Evolutionary conservation across 1,140 invertebrate species (phyloP).

Genomic region (Leptinotarsa texana): DNA sequence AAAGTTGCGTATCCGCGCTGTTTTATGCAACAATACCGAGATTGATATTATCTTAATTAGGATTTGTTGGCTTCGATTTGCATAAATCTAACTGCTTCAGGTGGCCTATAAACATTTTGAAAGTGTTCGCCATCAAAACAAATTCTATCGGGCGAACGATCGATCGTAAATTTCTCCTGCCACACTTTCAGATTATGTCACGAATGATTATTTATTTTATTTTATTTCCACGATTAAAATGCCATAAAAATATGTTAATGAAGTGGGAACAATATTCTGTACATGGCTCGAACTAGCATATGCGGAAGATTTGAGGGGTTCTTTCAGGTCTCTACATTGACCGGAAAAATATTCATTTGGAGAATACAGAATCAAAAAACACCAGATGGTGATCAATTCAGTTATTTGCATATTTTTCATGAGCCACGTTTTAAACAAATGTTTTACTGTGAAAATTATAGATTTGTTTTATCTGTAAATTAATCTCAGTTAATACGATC

Average conservation of each 20-base stretch:
- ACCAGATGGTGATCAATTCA: too few relatives aligned
- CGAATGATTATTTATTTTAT: not conserved
- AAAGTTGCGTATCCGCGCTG: not conserved
- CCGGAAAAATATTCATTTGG: too few relatives aligned
- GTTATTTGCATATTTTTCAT: too few relatives aligned
- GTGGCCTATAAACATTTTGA: not conserved
- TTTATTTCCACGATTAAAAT: conserved; percentile 1
- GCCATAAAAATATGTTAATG: conserved; percentile 16
- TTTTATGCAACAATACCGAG: not conserved
- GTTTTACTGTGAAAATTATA: too few relatives aligned
- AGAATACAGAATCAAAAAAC: too few relatives aligned
- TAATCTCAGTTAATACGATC: too few relatives aligned
- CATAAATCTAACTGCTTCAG: not conserved
- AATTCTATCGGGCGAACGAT: not conserved
- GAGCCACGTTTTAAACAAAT: too few relatives aligned
- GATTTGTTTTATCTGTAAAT: too few relatives aligned
- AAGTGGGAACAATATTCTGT: not conserved
- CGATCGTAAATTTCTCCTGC: conserved; percentile 6
- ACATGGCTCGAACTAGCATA: not conserved
- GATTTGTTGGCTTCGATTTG: not conserved
- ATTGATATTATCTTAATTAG: not conserved
- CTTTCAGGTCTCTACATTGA: too few relatives aligned
- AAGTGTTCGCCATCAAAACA: not conserved
- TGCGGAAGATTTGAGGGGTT: too few relatives aligned
- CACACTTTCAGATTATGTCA: not conserved